These are phyloP conservation scores for Entomobrya proxima DNA, from an alignment of 2,888 invertebrate genomes.

Conservation along the genomic window DNA sequence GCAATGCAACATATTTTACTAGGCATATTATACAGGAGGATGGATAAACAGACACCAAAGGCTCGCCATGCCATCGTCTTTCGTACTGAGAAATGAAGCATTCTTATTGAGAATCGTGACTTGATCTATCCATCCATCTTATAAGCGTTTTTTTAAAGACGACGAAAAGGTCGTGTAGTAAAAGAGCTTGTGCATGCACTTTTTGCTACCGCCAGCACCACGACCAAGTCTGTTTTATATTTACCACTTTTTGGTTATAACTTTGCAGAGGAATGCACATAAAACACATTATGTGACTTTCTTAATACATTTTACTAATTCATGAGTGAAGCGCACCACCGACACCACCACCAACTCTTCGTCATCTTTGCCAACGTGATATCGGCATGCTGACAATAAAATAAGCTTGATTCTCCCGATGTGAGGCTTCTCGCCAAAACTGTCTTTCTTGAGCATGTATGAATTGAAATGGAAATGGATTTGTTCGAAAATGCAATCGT, in stretches of 20 bases:
- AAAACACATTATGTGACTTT: conserved; percentile 55
- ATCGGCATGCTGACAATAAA: too few relatives aligned
- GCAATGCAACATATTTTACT: background rate
- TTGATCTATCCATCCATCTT: conserved; percentile 69
- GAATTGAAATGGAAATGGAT: too few relatives aligned
- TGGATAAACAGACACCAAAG: conserved; percentile 54
- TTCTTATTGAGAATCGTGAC: conserved; percentile 76
- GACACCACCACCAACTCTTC: background rate
- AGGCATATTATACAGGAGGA: background rate
- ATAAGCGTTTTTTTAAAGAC: background rate
- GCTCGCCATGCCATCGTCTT: conserved; percentile 45
- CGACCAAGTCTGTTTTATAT: conserved; percentile 7
- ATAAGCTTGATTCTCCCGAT: too few relatives aligned
- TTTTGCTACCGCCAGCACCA: background rate
- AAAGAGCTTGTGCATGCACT: background rate
- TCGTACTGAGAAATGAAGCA: conserved; percentile 66
- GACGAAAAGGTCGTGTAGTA: conserved; percentile 19
- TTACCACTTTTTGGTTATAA: conserved; percentile 4
- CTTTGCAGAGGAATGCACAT: conserved; percentile 40
- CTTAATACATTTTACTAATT: conserved; percentile 21
- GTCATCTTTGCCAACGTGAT: too few relatives aligned
- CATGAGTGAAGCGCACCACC: background rate
- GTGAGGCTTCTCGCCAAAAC: too few relatives aligned
- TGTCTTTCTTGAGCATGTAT: too few relatives aligned
- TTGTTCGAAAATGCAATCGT: too few relatives aligned